Base-by-base conservation (phyloP, 2,113 vertebrate species). In the Chauna torquata region DNA sequence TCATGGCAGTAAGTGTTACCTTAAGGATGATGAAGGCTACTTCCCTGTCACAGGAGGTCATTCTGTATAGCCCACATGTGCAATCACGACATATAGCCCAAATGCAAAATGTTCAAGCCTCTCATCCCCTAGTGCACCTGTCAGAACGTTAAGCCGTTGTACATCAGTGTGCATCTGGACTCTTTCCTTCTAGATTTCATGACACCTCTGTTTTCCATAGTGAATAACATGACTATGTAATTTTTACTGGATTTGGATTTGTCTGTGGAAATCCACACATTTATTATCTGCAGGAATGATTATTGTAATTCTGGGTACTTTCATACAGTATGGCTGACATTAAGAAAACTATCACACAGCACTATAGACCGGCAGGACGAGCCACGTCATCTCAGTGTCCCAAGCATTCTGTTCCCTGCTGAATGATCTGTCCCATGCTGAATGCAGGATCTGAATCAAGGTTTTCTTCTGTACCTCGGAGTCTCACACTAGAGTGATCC, bases 231-330 rank as follows among this genome's bases (percentile, higher is more conserved):
- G 64, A 86, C 20, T 91, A 85, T 23, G 13, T 72, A 5, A 69
- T 85, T 89, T 90, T 92, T 88, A 69, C 49, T 80, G 87, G 78
- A 88, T 88, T 97, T 92, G 58, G 44, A 80, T 2, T 82, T 76
- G 55, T 14, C 54, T 57, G 16, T 82, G 78, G 75, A 92, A 93
- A 77, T 45, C 70, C 54, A 91, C 62, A 80, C 6, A 32, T 65
- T 72, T 91, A 25, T 32, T 68, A 49, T 88, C 58, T 74, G 57
- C 30, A 70, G 66, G 27, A 38, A 47, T 42, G 57, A 58, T 85
- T 79, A 76, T 6, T 86, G 18, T 69, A 72, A 52, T 82, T 88
- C 61, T 52, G 11, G 70, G 40, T 74, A 12, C 22, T 95, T 93
- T 72, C 10, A 14, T 49, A 52, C 24, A 34, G 24, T 75, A 74